Evolutionary conservation across 2,888 invertebrate species (phyloP).

Genomic region (Meghimatium bilineatum): DNA sequence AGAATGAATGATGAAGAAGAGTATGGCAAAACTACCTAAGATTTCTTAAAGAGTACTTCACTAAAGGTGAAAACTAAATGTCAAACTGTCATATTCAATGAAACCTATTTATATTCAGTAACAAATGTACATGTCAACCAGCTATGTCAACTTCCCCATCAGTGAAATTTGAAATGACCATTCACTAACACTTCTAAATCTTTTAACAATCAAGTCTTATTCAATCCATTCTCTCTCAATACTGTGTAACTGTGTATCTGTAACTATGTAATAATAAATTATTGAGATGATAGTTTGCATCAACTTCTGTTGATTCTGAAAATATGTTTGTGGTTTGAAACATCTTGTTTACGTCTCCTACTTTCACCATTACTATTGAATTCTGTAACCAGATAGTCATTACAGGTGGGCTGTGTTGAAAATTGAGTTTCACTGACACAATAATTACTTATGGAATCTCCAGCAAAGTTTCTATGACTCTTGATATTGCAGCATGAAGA

Average conservation of each 20-base stretch:
- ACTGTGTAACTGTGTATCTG: not conserved
- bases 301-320: not conserved
- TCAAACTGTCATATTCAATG: too few species aligned
- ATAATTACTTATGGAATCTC: not conserved
- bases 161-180: conserved; percentile 36
- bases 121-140: too few species aligned
- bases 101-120: too few species aligned
- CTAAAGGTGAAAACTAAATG: too few species aligned
- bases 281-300: not conserved
- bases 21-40: too few species aligned
- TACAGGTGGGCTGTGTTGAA: conserved; percentile 6
- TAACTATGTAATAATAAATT: not conserved
- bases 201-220: not conserved
- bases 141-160: too few species aligned
- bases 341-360: not conserved
- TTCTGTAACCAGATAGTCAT: not conserved
- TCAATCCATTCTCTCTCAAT: not conserved
- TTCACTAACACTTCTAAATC: conserved; percentile 6
- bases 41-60: too few species aligned
- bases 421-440: not conserved
- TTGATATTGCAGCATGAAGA: not conserved
- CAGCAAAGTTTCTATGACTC: too few species aligned
- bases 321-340: not conserved
- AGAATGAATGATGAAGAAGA: too few species aligned
- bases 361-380: not conserved